phyloP scores from a whole-genome alignment of 2,797 vertebrate species.

The Holocentrus rufus region DNA sequence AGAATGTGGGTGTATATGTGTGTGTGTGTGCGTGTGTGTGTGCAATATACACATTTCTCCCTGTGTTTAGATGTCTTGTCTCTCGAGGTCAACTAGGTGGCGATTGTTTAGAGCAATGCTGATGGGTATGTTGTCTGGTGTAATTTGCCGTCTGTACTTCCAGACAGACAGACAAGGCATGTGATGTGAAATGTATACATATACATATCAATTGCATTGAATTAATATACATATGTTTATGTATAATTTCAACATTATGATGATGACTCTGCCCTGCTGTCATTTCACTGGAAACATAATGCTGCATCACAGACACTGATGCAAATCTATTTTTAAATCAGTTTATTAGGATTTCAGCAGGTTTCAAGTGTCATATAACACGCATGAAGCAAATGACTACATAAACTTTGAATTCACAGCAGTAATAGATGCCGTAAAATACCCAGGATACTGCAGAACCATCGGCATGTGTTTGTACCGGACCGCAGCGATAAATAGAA shows the following conservation, averaged over 20 bases:
- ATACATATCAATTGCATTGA: conserved; percentile 35
- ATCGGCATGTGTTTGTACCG: neutral
- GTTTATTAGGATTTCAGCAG: no score
- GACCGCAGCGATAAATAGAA: conserved; percentile 15
- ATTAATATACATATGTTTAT: conserved; percentile 10
- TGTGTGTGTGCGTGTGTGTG: conserved; percentile 6
- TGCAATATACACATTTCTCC: conserved; percentile 66
- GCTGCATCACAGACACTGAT: no score
- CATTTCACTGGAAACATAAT: no score
- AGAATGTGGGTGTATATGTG: conserved; percentile 45
- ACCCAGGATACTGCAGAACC: neutral
- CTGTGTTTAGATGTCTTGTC: conserved; percentile 76
- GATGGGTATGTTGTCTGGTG: conserved; percentile 63
- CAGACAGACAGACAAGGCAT: conserved; percentile 31
- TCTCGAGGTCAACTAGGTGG: conserved; percentile 71
- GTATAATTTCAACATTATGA: no score
- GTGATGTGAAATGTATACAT: conserved; percentile 23
- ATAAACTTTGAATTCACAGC: neutral
- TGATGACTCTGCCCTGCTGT: no score
- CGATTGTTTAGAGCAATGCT: conserved; percentile 67
- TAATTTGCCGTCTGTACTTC: conserved; percentile 53
- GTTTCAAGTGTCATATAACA: no score
- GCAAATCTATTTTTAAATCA: no score
- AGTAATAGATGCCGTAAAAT: neutral
- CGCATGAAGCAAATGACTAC: no score